A percentile compares a stretch with the other conserved stretches of the same genome.
phyloP scores from a whole-genome alignment of 2,113 vertebrate genomes.

The Atrichornis clamosus region DNA sequence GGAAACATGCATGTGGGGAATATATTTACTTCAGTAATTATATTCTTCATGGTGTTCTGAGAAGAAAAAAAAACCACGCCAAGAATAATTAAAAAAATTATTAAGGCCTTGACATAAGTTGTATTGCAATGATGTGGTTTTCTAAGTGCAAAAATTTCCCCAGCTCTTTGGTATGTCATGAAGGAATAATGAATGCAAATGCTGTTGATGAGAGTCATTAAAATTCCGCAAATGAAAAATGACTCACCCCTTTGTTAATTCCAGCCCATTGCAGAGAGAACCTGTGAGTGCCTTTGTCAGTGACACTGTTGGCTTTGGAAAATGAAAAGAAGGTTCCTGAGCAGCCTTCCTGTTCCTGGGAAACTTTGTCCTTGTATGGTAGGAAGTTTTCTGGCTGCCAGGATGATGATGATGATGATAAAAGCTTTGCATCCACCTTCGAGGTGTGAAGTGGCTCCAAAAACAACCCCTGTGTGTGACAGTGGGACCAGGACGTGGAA shows the following conservation, averaged over 20 bases:
- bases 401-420: neutral
- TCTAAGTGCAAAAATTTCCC: slow-evolving; percentile 3
- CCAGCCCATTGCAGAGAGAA: slow-evolving; percentile 61
- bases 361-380: slow-evolving; percentile 15
- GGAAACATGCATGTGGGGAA: neutral
- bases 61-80: neutral
- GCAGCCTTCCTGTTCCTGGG: neutral
- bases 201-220: slow-evolving; percentile 73
- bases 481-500: neutral
- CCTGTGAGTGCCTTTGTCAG: slow-evolving; percentile 64
- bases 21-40: slow-evolving; percentile 30
- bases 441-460: neutral
- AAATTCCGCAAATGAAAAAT: slow-evolving; percentile 74
- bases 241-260: slow-evolving; percentile 67
- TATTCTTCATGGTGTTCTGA: neutral
- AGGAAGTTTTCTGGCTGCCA: neutral
- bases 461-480: neutral
- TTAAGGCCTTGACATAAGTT: slow-evolving; percentile 25
- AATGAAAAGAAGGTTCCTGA: slow-evolving; percentile 3
- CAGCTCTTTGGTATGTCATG: slow-evolving; percentile 20
- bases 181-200: slow-evolving; percentile 63
- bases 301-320: slow-evolving; percentile 5
- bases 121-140: neutral
- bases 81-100: slow-evolving; percentile 33
- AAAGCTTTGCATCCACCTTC: neutral